phyloP scores from a whole-genome alignment of 2,797 vertebrate genomes.

The Tokudaia muenninki region DNA sequence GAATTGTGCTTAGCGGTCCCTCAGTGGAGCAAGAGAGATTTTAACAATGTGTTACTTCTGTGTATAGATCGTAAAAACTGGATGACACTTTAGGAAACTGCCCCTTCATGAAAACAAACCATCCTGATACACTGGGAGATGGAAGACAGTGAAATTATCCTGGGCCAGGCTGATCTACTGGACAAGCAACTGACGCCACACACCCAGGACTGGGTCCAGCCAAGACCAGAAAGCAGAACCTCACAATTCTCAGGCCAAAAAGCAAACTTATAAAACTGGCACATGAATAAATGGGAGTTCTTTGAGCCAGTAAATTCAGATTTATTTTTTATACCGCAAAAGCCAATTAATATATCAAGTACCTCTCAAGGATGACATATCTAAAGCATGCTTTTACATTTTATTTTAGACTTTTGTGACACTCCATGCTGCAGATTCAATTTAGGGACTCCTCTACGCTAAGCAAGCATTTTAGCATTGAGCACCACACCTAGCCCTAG shows the following conservation, averaged over 20 bases:
- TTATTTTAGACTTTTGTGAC: background rate
- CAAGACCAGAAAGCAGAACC: background rate
- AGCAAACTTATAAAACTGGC: background rate
- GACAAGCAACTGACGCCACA: background rate
- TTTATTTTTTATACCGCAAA: conserved; percentile 27
- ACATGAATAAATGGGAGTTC: background rate
- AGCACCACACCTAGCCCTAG: background rate
- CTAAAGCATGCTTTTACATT: background rate
- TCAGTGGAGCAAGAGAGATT: background rate
- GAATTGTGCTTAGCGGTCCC: background rate
- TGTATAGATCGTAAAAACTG: background rate
- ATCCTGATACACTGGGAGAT: background rate
- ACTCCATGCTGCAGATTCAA: background rate
- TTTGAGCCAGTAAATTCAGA: conserved; percentile 12
- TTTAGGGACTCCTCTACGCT: background rate
- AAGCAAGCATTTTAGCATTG: background rate
- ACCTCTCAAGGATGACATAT: background rate
- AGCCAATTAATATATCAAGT: background rate
- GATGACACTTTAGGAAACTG: background rate
- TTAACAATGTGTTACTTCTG: background rate
- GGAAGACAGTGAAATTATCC: background rate
- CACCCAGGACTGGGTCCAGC: background rate
- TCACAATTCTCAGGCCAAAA: background rate
- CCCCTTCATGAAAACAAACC: background rate
- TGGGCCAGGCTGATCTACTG: background rate